Evolutionary conservation across 1,140 invertebrate species (phyloP).

Genomic region (Rhizoglyphus robini): DNA sequence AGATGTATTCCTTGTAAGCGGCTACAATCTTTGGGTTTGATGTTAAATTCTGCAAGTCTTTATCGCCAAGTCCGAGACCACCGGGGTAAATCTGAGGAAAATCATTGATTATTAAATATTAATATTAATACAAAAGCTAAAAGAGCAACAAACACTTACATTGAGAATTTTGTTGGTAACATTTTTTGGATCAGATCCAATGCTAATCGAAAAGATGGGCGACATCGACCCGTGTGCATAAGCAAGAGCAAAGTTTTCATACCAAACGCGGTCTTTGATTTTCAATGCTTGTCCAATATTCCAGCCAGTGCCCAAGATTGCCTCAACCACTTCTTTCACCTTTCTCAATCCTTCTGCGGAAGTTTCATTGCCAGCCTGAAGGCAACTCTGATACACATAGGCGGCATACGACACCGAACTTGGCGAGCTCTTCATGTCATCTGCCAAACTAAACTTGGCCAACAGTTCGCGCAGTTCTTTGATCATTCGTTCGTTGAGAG

Average conservation of each 20-base stretch:
- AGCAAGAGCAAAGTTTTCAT: background rate
- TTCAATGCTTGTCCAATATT: background rate
- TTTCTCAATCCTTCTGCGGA: background rate
- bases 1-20: background rate
- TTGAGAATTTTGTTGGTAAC: background rate
- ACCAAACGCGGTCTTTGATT: background rate
- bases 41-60: background rate
- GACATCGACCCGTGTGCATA: background rate
- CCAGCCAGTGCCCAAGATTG: background rate
- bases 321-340: background rate
- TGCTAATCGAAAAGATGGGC: background rate
- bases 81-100: background rate
- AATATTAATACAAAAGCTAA: background rate
- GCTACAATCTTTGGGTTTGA: background rate
- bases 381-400: background rate
- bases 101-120: background rate
- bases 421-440: background rate
- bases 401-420: background rate
- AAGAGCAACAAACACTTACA: background rate
- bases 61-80: background rate
- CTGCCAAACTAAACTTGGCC: background rate
- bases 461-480: background rate
- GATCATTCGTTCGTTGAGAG: slow-evolving; percentile 48
- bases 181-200: background rate
- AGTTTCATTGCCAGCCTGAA: background rate